Base-by-base conservation (phyloP, 2,797 vertebrate species). In the Phrynocephalus guinanensis region DNA sequence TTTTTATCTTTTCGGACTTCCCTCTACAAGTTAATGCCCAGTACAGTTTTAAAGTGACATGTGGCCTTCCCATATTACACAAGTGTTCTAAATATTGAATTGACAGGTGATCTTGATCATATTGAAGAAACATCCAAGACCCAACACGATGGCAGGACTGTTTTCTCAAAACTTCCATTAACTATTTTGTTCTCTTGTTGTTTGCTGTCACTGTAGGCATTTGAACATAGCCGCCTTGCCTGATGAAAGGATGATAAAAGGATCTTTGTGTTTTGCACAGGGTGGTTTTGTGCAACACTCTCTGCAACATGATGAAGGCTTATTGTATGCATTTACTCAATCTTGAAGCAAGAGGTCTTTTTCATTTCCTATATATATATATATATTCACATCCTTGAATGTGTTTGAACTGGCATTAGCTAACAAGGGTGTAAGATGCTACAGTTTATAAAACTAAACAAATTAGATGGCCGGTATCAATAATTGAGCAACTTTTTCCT, bases 361-460 rank as follows among this genome's bases (percentile, higher is more conserved):
- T 68, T n/a, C 38, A 72, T 84, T 93, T 0, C 60, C 75, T 67
- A 70, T 79, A 67, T 5, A 26, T 3, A 70, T 79, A 67, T 5
- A 26, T 3, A 85, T 86, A 92, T 83, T 73, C 1, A 0, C 48
- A 80, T 82, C 30, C n/a, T 87, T 0, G 52, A 6, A 85, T 28
- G 8, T 89, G 72, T 88, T 67, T 88, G 63, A 92, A 88, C 26
- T 86, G 3, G 52, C 28, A 71, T 90, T 86, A 87, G 67, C 72
- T 86, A 93, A 80, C 56, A 93, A 91, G 90, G 79, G 73, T 82
- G 67, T 26, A 85, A 83, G 81, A 89, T 79, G 63, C 92, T 63
- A 67, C 1, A 26, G 18, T 78, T 91, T 83, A 71, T 85, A 67
- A 94, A 92, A 63, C 1, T 82, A 94, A 93, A 90, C 82, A 93